phyloP scores from a whole-genome alignment of 2,888 invertebrate genomes.

The Lithosia quadra region DNA sequence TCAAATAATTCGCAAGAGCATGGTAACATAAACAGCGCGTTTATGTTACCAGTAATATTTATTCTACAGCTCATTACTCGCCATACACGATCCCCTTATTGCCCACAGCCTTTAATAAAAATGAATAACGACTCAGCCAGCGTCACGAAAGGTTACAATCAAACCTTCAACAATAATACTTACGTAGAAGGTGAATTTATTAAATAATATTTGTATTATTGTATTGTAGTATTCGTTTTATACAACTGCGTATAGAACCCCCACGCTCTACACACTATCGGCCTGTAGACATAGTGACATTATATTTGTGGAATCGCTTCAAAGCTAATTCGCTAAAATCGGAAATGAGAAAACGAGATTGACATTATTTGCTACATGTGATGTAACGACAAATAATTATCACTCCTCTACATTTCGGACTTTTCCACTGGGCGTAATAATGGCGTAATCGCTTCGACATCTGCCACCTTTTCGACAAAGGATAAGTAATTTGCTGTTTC shows the following conservation, averaged over 20 bases:
- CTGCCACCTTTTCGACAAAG: too few species aligned
- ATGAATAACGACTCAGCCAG: conserved; percentile 5
- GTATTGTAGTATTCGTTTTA: background rate
- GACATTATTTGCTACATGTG: too few species aligned
- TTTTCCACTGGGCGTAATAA: too few species aligned
- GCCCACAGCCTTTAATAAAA: conserved; percentile 7
- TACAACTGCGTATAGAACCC: background rate
- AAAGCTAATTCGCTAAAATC: too few species aligned
- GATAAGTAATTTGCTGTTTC: too few species aligned
- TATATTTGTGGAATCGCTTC: too few species aligned
- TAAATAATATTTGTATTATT: conserved; percentile 1
- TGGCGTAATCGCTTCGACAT: too few species aligned
- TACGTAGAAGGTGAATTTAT: conserved; percentile 2
- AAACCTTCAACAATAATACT: conserved; percentile 8
- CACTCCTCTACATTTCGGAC: too few species aligned
- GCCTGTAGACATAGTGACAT: too few species aligned
- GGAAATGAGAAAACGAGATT: too few species aligned
- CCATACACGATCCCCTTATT: conserved; percentile 5
- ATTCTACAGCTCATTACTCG: background rate
- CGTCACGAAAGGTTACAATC: conserved; percentile 12
- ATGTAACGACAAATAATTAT: too few species aligned
- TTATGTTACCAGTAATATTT: background rate
- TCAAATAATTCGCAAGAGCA: background rate
- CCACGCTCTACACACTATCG: too few species aligned
- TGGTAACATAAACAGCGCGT: background rate